These are phyloP conservation scores for Falco novaeseelandiae DNA, from an alignment of 2,797 vertebrate genomes.

Conservation along the genomic window DNA sequence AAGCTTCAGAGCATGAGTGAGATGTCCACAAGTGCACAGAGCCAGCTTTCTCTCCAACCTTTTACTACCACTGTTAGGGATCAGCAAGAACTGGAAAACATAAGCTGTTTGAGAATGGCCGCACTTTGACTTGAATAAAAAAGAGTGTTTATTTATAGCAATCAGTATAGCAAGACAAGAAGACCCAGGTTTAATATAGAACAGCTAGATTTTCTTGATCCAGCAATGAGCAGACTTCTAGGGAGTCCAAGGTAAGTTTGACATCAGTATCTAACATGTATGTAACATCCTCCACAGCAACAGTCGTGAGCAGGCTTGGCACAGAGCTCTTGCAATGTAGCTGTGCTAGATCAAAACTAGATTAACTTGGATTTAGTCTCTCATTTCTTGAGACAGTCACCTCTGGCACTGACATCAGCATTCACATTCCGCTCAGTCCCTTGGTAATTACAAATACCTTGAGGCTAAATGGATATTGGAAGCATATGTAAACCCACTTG, in stretches of 20 bases:
- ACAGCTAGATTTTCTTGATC: background rate
- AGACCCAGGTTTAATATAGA: background rate
- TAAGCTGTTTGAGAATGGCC: conserved; percentile 4
- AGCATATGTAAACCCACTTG: conserved; percentile 21
- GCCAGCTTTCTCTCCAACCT: conserved; percentile 1
- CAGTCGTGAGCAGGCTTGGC: background rate
- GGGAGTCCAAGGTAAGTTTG: background rate
- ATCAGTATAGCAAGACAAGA: background rate
- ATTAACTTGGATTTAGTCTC: conserved; percentile 30
- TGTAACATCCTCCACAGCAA: background rate
- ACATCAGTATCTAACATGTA: background rate
- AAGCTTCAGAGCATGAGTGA: conserved; percentile 37
- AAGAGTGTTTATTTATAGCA: background rate
- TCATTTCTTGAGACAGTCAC: conserved; percentile 30
- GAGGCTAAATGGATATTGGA: conserved; percentile 38
- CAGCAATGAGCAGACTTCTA: background rate
- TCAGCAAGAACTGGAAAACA: conserved; percentile 15
- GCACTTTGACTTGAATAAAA: conserved; percentile 19
- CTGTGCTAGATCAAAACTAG: conserved; percentile 31
- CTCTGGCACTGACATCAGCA: background rate
- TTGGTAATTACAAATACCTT: conserved; percentile 38
- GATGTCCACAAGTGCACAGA: conserved; percentile 8
- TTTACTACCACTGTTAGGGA: conserved; percentile 4
- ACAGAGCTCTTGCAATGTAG: background rate
- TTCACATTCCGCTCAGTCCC: background rate